Conservation (phyloP, 1,140 invertebrate species). For the Zaprionus gabonicus region DNA sequence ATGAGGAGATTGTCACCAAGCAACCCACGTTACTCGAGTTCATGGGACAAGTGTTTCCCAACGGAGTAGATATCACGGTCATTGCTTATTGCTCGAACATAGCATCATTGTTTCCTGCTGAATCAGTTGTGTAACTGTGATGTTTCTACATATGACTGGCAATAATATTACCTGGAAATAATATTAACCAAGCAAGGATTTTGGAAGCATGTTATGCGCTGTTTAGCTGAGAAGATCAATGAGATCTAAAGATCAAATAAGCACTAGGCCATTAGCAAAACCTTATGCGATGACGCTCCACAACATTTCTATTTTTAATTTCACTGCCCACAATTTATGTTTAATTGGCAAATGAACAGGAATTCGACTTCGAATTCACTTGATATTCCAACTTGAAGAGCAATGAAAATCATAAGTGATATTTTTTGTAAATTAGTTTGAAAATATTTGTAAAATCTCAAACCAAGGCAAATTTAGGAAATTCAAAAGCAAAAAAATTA, state of each 20-base stretch:
- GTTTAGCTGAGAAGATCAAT: too few relatives aligned
- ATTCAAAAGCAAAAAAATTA: neutral
- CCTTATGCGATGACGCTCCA: too few relatives aligned
- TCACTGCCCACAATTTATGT: too few relatives aligned
- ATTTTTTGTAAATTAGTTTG: neutral
- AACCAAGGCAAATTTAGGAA: neutral
- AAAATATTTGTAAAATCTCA: neutral
- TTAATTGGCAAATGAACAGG: too few relatives aligned
- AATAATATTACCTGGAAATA: too few relatives aligned
- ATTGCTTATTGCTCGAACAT: conserved; percentile 68
- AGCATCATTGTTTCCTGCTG: conserved; percentile 31
- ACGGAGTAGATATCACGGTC: conserved; percentile 50
- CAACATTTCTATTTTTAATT: too few relatives aligned
- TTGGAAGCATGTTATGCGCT: neutral
- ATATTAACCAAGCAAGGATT: neutral
- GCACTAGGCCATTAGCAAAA: too few relatives aligned
- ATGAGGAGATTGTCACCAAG: conserved; percentile 87
- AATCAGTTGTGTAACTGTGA: too few relatives aligned
- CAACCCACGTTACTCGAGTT: conserved; percentile 90
- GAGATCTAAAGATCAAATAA: too few relatives aligned
- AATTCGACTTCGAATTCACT: too few relatives aligned
- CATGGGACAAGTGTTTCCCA: conserved; percentile 92
- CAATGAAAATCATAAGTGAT: too few relatives aligned
- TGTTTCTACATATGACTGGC: too few relatives aligned
- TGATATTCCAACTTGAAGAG: neutral